Percentiles rank a stretch among this genome's conserved stretches.
These are phyloP conservation scores for Dusona sp. DNA, from an alignment of 2,888 invertebrate species.

Conservation along the genomic window DNA sequence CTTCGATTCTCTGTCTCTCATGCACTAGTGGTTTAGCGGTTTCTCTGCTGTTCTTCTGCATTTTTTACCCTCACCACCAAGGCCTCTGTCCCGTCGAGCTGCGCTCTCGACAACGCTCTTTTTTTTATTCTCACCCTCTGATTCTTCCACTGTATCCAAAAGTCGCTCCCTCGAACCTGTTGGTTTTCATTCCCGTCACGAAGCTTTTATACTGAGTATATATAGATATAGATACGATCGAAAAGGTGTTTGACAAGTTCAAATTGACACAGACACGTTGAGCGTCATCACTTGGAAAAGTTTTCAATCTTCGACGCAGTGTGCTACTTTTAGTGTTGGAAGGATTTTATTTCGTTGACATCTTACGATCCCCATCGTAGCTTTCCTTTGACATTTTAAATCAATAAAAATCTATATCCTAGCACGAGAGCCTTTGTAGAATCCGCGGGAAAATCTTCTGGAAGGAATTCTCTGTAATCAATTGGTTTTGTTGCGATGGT, in stretches of 20 bases:
- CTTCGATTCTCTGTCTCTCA: slow-evolving; percentile 48
- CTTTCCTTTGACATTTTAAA: slow-evolving; percentile 25
- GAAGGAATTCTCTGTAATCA: background rate
- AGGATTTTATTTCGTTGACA: slow-evolving; percentile 21
- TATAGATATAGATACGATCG: background rate
- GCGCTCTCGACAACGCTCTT: slow-evolving; percentile 39
- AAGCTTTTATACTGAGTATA: slow-evolving; percentile 38
- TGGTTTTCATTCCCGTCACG: slow-evolving; percentile 59
- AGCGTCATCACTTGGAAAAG: slow-evolving; percentile 36
- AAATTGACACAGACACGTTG: slow-evolving; percentile 25
- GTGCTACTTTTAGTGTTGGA: background rate
- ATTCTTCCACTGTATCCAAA: slow-evolving; percentile 56
- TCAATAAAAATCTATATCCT: background rate
- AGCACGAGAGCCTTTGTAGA: background rate
- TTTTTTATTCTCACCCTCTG: slow-evolving; percentile 57
- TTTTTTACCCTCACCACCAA: slow-evolving; percentile 39
- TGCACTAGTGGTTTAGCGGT: slow-evolving; percentile 13
- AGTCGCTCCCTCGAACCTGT: slow-evolving; percentile 51
- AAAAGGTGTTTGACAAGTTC: slow-evolving; percentile 52
- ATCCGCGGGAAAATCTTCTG: background rate
- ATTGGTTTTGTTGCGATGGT: background rate
- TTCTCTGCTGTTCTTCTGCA: slow-evolving; percentile 36
- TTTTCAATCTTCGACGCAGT: slow-evolving; percentile 44
- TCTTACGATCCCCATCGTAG: background rate
- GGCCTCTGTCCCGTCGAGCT: slow-evolving; percentile 40